Evolutionary conservation across 2,113 vertebrate species (phyloP).

Genomic region (Sinocyclocheilus anshuiensis): DNA sequence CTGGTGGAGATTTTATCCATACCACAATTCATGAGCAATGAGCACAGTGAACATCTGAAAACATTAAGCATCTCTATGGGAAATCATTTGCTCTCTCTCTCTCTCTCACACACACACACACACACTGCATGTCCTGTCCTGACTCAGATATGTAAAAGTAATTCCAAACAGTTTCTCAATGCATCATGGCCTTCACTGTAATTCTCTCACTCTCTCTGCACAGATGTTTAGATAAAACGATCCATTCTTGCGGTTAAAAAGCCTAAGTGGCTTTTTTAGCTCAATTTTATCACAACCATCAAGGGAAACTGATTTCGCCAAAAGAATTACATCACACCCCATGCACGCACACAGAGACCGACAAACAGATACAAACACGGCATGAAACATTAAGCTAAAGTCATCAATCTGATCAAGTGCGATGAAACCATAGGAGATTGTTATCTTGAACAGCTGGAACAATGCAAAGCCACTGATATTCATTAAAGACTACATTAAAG

Average conservation of each 20-base stretch:
- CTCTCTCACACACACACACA: constrained; percentile 5
- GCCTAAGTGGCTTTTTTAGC: constrained; percentile 30
- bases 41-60: constrained; percentile 45
- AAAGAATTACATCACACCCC: constrained; percentile 41
- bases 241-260: constrained; percentile 13
- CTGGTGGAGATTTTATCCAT: constrained; percentile 52
- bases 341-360: constrained; percentile 17
- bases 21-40: constrained; percentile 42
- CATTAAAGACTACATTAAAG: constrained; percentile 64
- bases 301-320: constrained; percentile 38
- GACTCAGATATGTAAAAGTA: constrained; percentile 47
- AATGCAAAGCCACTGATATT: constrained; percentile 50
- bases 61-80: constrained; percentile 38
- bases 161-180: constrained; percentile 44
- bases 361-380: constrained; percentile 44
- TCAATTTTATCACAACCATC: constrained; percentile 35
- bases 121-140: constrained; percentile 41
- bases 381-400: constrained; percentile 39
- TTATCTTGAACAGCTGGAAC: constrained; percentile 58
- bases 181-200: constrained; percentile 15
- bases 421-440: constrained; percentile 43
- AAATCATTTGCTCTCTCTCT: background rate
- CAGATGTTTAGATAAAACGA: constrained; percentile 40
- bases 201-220: constrained; percentile 11
- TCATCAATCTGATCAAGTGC: constrained; percentile 56